phyloP scores from a whole-genome alignment of 2,888 invertebrate genomes.

The Bombylius discolor region DNA sequence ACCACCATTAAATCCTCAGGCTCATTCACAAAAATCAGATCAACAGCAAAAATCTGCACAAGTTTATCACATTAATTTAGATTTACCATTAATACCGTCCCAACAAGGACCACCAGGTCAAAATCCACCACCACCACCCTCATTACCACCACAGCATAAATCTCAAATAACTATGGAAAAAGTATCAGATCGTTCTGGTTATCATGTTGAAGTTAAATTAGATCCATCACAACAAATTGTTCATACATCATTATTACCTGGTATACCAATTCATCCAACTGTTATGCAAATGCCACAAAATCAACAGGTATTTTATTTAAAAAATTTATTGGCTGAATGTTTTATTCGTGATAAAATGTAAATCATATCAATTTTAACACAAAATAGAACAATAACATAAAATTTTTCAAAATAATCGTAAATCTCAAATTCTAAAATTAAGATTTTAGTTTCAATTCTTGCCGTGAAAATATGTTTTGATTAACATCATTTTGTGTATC shows the following conservation, averaged over 20 bases:
- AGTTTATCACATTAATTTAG: constrained; percentile 33
- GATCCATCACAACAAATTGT: constrained; percentile 25
- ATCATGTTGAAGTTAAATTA: constrained; percentile 33
- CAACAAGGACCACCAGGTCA: constrained; percentile 19
- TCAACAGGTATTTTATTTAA: constrained; percentile 7
- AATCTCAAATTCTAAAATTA: too few relatives aligned
- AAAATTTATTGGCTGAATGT: neutral
- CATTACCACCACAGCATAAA: constrained; percentile 21
- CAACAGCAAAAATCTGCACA: constrained; percentile 28
- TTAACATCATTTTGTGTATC: too few relatives aligned
- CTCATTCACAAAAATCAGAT: constrained; percentile 18
- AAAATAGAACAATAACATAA: too few relatives aligned
- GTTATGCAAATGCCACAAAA: constrained; percentile 24
- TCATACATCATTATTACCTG: constrained; percentile 28
- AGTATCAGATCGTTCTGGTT: constrained; percentile 25
- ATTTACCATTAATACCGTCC: constrained; percentile 29
- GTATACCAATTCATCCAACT: constrained; percentile 30
- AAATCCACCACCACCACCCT: constrained; percentile 17
- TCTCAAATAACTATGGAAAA: constrained; percentile 36
- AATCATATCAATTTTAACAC: too few relatives aligned
- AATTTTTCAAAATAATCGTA: too few relatives aligned
- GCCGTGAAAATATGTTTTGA: too few relatives aligned
- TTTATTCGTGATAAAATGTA: neutral
- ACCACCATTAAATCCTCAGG: constrained; percentile 16
- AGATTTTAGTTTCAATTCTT: too few relatives aligned